A percentile compares a stretch with the other conserved stretches of the same genome.
phyloP scores from a whole-genome alignment of 2,888 invertebrate genomes.

The Spicauda simplicius region DNA sequence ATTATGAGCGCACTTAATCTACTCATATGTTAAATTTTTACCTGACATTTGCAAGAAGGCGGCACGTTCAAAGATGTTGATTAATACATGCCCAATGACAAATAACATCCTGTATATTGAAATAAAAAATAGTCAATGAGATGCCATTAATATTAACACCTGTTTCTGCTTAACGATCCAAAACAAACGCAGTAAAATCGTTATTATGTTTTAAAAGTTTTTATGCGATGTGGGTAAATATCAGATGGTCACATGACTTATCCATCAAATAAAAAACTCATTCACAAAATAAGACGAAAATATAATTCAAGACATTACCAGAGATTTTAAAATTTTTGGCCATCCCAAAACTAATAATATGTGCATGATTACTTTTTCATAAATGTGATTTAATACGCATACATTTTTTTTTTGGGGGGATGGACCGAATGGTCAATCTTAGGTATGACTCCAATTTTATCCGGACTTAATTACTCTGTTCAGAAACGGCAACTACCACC shows the following conservation, averaged over 20 bases:
- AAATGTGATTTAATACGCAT: no score
- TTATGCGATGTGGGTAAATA: neutral
- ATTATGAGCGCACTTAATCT: slow-evolving; percentile 22
- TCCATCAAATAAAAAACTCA: neutral
- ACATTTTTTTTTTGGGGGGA: no score
- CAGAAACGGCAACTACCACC: no score
- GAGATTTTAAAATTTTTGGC: no score
- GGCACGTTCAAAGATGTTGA: slow-evolving; percentile 17
- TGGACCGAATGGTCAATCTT: no score
- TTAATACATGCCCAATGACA: slow-evolving; percentile 23
- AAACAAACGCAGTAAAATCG: neutral
- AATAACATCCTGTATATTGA: slow-evolving; percentile 28
- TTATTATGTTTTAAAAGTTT: neutral
- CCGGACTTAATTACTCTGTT: no score
- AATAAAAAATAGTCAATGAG: slow-evolving; percentile 14
- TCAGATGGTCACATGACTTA: neutral
- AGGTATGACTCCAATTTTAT: no score
- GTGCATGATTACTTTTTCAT: no score
- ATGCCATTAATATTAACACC: slow-evolving; percentile 19
- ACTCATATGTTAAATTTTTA: slow-evolving; percentile 19
- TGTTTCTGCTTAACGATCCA: slow-evolving; percentile 12
- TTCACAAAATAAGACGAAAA: no score
- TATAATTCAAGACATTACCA: no score
- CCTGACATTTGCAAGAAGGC: slow-evolving; percentile 23
- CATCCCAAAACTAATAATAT: no score